Conservation (phyloP, 2,797 vertebrate genomes). For the Manis crassicaudata region DNA sequence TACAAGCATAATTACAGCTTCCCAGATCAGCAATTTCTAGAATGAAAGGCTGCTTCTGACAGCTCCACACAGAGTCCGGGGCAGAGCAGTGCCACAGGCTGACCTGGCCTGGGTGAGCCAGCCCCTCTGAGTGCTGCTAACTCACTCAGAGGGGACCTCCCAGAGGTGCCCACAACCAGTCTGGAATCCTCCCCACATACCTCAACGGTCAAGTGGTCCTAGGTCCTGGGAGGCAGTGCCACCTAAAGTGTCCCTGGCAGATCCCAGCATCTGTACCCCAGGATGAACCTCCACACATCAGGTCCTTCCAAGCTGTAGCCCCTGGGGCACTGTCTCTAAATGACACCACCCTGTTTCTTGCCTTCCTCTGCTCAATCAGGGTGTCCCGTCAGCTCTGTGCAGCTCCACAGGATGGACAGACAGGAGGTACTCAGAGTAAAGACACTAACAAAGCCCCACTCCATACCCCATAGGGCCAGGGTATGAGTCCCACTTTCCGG, state of each 20-base stretch:
- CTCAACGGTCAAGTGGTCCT: slow-evolving; percentile 25
- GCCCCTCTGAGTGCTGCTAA: background rate
- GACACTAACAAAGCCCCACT: background rate
- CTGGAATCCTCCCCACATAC: slow-evolving; percentile 37
- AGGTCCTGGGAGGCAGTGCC: background rate
- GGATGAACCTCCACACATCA: background rate
- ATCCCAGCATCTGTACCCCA: too few species aligned
- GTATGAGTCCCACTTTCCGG: background rate
- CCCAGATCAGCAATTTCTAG: slow-evolving; percentile 62
- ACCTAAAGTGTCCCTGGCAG: background rate
- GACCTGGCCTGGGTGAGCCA: too few species aligned
- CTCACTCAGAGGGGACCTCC: slow-evolving; percentile 42
- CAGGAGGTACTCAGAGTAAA: background rate
- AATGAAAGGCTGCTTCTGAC: slow-evolving; percentile 64
- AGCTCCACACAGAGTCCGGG: background rate
- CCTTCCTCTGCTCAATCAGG: background rate
- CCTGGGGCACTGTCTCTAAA: background rate
- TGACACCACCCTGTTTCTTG: fast-evolving
- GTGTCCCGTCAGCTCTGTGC: background rate
- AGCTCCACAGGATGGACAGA: background rate
- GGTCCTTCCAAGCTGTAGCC: background rate
- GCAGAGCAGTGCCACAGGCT: slow-evolving; percentile 49
- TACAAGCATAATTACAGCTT: slow-evolving; percentile 64
- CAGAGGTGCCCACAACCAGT: slow-evolving; percentile 11
- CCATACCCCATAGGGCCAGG: background rate